phyloP scores from a whole-genome alignment of 2,113 vertebrate genomes.

The Illadopsis cleaveri region DNA sequence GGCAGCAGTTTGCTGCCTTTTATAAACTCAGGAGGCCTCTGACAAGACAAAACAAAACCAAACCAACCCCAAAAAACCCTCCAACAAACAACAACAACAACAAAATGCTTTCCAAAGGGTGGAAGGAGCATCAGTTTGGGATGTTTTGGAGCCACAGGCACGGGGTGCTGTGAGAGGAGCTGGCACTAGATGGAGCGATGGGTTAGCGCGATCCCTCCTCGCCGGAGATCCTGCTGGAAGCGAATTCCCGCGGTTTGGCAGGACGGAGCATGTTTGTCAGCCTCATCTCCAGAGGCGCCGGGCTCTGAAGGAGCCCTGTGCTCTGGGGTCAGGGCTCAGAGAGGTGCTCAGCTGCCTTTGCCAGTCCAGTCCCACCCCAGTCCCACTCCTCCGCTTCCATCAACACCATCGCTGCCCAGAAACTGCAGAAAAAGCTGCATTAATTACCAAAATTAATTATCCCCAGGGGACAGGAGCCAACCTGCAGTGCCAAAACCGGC shows the following conservation, averaged over 20 bases:
- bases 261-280: not conserved
- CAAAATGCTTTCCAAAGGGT: not conserved
- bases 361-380: accelerated
- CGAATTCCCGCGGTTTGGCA: not conserved
- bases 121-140: accelerated
- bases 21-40: not conserved
- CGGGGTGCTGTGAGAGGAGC: not conserved
- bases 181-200: conserved; percentile 58
- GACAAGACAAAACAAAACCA: not conserved
- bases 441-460: not conserved
- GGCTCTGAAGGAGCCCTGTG: not conserved
- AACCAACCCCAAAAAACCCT: not conserved
- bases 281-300: not conserved
- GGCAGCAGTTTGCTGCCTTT: not conserved
- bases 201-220: not conserved
- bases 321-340: not conserved
- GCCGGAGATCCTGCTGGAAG: not conserved
- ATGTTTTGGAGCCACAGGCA: not conserved
- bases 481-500: not conserved
- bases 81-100: not conserved
- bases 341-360: not conserved
- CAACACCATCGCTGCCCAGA: not conserved
- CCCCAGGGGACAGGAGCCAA: not conserved
- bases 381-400: not conserved
- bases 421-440: not conserved